Conservation (phyloP, 2,888 invertebrate species). For the Nephrotoma flavescens region DNA sequence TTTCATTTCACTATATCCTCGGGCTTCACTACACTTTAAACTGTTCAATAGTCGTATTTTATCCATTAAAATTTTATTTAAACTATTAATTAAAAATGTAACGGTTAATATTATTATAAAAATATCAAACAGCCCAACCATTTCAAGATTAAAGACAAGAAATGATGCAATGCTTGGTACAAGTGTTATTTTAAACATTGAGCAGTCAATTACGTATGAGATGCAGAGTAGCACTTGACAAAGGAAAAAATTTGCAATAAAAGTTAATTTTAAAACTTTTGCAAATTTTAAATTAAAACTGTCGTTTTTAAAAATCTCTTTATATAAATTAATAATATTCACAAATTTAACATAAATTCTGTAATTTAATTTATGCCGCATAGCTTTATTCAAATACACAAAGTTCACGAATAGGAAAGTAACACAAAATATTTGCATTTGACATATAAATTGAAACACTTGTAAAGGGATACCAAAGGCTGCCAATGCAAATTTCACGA, state of each 20-base stretch:
- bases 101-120: not conserved
- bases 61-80: not conserved
- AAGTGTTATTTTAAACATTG: not conserved
- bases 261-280: not conserved
- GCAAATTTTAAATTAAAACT: not conserved
- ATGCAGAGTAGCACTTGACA: not conserved
- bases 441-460: not conserved
- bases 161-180: not conserved
- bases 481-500: not conserved
- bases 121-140: not conserved
- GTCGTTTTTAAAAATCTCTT: not conserved
- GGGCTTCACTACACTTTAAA: not conserved
- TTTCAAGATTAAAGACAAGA: not conserved
- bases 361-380: not conserved
- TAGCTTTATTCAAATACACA: not conserved
- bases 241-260: not conserved
- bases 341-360: not conserved
- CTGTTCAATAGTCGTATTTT: not conserved
- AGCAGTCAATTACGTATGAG: not conserved
- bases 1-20: not conserved
- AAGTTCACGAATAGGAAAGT: no score
- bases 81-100: not conserved
- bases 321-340: not conserved
- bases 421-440: not conserved
- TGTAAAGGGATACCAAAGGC: not conserved